These are phyloP conservation scores for Cydia amplana DNA, from an alignment of 1,140 invertebrate species.

Conservation along the genomic window DNA sequence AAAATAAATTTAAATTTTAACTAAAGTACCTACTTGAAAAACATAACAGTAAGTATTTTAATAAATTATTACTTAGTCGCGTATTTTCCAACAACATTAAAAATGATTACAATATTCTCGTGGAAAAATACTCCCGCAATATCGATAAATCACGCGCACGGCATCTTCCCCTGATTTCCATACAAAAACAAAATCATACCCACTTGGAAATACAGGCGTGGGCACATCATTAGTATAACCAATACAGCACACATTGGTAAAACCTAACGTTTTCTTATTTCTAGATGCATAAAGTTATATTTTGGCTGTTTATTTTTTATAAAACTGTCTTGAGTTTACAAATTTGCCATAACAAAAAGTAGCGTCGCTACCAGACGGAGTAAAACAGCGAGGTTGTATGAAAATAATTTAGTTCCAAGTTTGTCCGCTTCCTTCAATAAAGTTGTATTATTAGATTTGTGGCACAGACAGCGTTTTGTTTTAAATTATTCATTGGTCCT, in stretches of 20 bases:
- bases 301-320: not conserved
- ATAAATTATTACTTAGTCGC: not conserved
- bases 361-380: not conserved
- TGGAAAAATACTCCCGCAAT: slow-evolving; percentile 23
- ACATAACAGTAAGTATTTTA: not conserved
- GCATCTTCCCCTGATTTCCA: slow-evolving; percentile 14
- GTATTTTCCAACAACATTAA: not conserved
- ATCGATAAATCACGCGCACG: slow-evolving; percentile 31
- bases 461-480: slow-evolving; percentile 23
- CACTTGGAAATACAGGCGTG: slow-evolving; percentile 25
- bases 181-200: slow-evolving; percentile 32
- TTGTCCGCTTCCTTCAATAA: not conserved
- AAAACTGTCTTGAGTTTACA: not conserved
- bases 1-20: not conserved
- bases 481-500: slow-evolving; percentile 39
- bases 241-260: not conserved
- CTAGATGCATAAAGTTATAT: not conserved
- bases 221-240: slow-evolving; percentile 20
- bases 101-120: slow-evolving; percentile 4
- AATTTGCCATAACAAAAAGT: not conserved
- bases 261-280: not conserved
- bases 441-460: not conserved
- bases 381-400: not conserved
- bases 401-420: not conserved
- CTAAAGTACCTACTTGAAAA: not conserved